Conservation (phyloP, 2,113 vertebrate species). For the Orientallactaga bullata region DNA sequence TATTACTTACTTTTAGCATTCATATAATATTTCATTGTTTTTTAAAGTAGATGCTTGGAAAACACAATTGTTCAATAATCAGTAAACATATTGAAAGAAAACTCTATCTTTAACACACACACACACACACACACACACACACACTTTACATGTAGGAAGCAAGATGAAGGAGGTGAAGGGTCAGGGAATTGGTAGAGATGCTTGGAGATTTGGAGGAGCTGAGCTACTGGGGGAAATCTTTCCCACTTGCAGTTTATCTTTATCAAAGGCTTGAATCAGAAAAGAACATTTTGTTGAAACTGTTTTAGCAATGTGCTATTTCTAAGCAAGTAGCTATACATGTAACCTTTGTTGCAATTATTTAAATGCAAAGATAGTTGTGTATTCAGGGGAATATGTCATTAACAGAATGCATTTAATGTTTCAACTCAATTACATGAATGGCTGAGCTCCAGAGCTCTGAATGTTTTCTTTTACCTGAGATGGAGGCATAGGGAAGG, state of each 20-base stretch:
- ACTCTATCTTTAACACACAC: not conserved
- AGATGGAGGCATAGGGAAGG: not conserved
- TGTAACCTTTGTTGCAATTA: not conserved
- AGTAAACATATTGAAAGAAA: not conserved
- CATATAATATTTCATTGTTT: constrained; percentile 15
- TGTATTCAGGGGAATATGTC: not conserved
- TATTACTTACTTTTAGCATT: not conserved
- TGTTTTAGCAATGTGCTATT: not conserved
- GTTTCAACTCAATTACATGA: constrained; percentile 7
- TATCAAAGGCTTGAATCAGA: not conserved
- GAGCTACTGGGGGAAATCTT: not conserved
- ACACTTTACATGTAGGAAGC: not conserved
- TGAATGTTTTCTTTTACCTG: not conserved
- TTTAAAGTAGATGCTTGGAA: constrained; percentile 14
- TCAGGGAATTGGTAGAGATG: not conserved
- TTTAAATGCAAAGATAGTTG: not conserved
- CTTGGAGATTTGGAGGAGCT: not conserved
- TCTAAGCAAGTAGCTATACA: not conserved
- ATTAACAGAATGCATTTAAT: not conserved
- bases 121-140: not conserved
- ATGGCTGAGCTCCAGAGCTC: not conserved
- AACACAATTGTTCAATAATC: not conserved
- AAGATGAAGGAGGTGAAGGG: not conserved
- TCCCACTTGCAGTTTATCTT: not conserved
- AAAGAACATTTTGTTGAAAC: not conserved